Evolutionary conservation across 2,888 invertebrate genomes (phyloP).

Genomic region (Diaperis boleti): DNA sequence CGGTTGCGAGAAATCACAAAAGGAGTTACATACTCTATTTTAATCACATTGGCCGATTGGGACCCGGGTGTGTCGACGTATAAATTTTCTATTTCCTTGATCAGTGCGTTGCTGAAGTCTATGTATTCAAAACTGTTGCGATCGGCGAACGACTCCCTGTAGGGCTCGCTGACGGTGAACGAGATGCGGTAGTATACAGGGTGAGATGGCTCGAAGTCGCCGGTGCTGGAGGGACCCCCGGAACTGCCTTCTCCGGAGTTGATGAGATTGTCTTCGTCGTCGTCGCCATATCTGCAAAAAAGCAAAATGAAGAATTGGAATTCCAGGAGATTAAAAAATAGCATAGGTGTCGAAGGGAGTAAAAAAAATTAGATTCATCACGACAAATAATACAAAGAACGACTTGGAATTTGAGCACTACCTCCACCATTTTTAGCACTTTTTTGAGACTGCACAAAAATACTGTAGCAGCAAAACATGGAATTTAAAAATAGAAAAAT

Average conservation of each 20-base stretch:
- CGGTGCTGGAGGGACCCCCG: not conserved
- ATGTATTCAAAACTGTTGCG: slow-evolving; percentile 72
- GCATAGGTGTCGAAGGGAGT: no score
- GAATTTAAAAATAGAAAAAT: no score
- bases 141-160: slow-evolving; percentile 70
- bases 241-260: slow-evolving; percentile 24
- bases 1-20: no score
- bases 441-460: no score
- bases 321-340: no score
- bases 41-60: slow-evolving; percentile 74
- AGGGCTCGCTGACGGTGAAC: slow-evolving; percentile 75
- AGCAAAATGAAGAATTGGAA: not conserved
- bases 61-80: slow-evolving; percentile 70
- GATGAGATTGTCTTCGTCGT: slow-evolving; percentile 27
- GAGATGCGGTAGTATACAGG: slow-evolving; percentile 69
- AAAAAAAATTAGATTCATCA: no score
- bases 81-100: slow-evolving; percentile 71
- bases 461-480: no score
- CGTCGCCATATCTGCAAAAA: slow-evolving; percentile 19
- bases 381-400: no score
- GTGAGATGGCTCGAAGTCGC: slow-evolving; percentile 33
- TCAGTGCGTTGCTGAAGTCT: slow-evolving; percentile 71
- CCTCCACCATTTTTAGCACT: no score
- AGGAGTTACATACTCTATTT: slow-evolving; percentile 75
- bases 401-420: no score